Base-by-base conservation (phyloP, 1,140 invertebrate genomes). In the Drosophila takahashii region DNA sequence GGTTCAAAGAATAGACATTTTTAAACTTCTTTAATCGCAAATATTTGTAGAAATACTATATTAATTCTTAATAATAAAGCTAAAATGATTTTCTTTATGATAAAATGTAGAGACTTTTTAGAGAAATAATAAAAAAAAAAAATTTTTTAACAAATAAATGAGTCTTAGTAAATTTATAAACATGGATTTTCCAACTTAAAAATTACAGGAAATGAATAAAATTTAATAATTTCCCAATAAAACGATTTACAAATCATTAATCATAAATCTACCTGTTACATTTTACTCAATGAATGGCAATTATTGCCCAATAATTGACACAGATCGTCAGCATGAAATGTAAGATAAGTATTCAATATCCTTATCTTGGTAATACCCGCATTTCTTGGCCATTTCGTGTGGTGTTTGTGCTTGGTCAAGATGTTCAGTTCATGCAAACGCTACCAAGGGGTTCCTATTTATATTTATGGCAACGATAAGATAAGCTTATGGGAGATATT, bases 381-480 rank as follows among this genome's bases (percentile, higher is more conserved):
- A 65, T 47, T 29, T 65, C 32, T 29, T 47, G 13, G 32, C 4
- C 10, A 27, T 27, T 65, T 39, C 11, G 15, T 47, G 41, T 11
- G 48, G 52, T 22, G 34, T 41, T 52, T 56, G 27, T 26, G 29
- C 26, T 47, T 70, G 48, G 16, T 15, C 50, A 69, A 67, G 62
- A 70, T 70, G 47, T 47, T 32, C 29, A 41, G 61, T 67, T 26
- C 59, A 42, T 13, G 45, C 36, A 36, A 67, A 67, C 41, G 16
- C 64, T 37, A 42, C 15, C 34, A 70, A 70, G 67, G 67, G 64
- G 67, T 70, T 70, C 67, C 67, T 70, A 70, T 70, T 70, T 70
- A 70, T 70, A 70, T 70, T 70, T 70, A 70, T 70, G 67, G 67
- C 67, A 26, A 15, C 10, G 67, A 70, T 70, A 39, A 70, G 67